Base-by-base conservation (phyloP, 64 coral and sea anemone species). In the Pocillopora verrucosa region DNA sequence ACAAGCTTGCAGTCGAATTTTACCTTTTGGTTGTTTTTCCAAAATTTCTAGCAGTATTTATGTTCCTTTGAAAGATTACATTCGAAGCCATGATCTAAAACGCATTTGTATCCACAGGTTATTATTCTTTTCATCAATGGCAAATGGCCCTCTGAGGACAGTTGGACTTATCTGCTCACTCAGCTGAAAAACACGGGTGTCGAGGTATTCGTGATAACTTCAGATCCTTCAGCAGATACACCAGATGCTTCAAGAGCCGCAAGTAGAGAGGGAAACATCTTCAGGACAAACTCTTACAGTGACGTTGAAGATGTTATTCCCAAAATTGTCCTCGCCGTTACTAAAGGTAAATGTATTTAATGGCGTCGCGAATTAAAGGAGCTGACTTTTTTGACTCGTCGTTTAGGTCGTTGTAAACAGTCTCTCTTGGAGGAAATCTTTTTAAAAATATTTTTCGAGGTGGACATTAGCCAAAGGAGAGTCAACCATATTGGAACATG, bases 101-200 rank as follows among this genome's bases (percentile, higher is more conserved):
- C 41, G 15, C 5, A 51, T 38, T 70, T 36, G 1, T 69, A 45
- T 60, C 34, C 1, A 1, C 20, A 92, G 90, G 36, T 87, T 13
- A 59, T 87, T 11, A 86, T 92, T 79, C 22, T 92, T 17, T 38
- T 92, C 26, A 75, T 85, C 26, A 86, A 74, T 58, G 90, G 83
- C 41, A 14, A 84, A 51, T 92, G 90, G 90, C 51, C 87, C 11
- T 19, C 73, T 60, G 38, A 72, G 73, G 34, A 62, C 75, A 56
- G 72, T 24, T 82, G 74, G 72, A 78, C 65, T 57, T 36, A 36
- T 34, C 75, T 45, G 17, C 64, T 87, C 11, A 76, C 56, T 20
- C 84, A 82, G 26, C 76, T 92, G 34, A 57, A 75, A 61, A 17
- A 57, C 16, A 86, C 36, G n/a, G 83, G 83, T 9, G 41, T 87